These are phyloP conservation scores for Drosophila baimaii DNA, from an alignment of 1,140 invertebrate genomes.

Conservation along the genomic window DNA sequence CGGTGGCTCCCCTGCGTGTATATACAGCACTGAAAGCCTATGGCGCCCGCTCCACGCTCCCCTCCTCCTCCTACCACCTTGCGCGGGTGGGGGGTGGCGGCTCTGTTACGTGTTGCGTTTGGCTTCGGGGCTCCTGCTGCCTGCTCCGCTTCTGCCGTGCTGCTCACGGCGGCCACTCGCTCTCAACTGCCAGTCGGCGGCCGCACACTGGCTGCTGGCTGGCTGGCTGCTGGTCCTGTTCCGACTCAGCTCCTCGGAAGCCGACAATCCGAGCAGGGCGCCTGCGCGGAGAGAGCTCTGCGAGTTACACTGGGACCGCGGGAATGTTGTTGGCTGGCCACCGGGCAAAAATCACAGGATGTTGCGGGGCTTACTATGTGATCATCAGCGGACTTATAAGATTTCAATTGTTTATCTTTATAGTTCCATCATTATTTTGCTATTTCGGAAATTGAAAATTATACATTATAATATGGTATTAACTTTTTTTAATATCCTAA, in stretches of 20 bases:
- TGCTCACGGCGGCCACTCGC: constrained; percentile 65
- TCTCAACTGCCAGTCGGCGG: constrained; percentile 61
- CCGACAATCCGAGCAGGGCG: constrained; percentile 43
- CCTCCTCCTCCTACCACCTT: constrained; percentile 25
- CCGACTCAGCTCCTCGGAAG: constrained; percentile 15
- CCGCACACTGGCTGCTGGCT: constrained; percentile 3
- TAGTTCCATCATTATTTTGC: too few relatives aligned
- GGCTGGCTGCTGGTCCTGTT: constrained; percentile 25
- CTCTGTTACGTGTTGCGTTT: constrained; percentile 58
- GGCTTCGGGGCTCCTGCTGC: constrained; percentile 26
- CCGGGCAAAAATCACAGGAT: constrained; percentile 31
- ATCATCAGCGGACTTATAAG: too few relatives aligned
- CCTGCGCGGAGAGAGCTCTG: constrained; percentile 43
- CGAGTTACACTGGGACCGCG: constrained; percentile 2
- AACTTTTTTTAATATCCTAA: too few relatives aligned
- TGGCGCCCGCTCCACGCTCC: constrained; percentile 21
- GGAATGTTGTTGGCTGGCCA: constrained; percentile 16
- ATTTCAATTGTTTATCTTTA: too few relatives aligned
- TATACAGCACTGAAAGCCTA: constrained; percentile 59
- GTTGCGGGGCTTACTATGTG: constrained; percentile 16
- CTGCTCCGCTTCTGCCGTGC: constrained; percentile 56
- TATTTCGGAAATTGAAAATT: too few relatives aligned
- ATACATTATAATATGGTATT: too few relatives aligned
- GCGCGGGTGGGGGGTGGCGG: not conserved
- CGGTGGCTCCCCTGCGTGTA: constrained; percentile 44